Base-by-base conservation (phyloP, 2,797 vertebrate genomes). In the Poeciliopsis infans region DNA sequence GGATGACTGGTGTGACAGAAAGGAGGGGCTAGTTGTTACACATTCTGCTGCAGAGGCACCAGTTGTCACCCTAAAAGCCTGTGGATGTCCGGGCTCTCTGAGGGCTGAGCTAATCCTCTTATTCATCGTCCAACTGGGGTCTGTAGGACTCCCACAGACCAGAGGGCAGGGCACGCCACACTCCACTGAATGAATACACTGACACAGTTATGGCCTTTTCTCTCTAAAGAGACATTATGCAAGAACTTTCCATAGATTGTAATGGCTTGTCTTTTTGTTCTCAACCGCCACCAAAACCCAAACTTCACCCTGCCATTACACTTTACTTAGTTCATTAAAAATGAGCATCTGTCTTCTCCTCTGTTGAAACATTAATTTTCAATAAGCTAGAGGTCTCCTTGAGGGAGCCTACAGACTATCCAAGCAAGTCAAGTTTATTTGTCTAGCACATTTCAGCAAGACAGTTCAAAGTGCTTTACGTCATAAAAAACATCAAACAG, bases 21-120 rank as follows among this genome's bases (percentile, higher is more conserved):
- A 41, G 66, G 66, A 68, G 66, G 66, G 66, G 66, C 66, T 41
- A 78, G 82, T 53, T 72, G 78, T 83, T 74, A 85, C 88, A 89
- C 85, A 90, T 92, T 92, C 86, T 92, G 89, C 89, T 87, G 23
- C 68, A 79, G 88, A 79, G 88, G 85, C 86, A 79, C 79, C 79
- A n/a, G 85, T 91, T 91, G 88, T 93, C 91, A 89, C 85, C 85
- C 87, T 84, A 78, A 39, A 79, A 85, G 84, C 83, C 82, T 75
- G 85, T 84, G 79, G 89, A 88, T 83, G 81, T 85, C 88, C 81
- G 25, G 84, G 88, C 87, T 93, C 92, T 93, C 90, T 84, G 85
- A 92, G 85, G 86, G 79, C 84, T 89, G 79, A 53, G 79, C 79
- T 95, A 95, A 95, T 95, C 94, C 93, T 94, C 92, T 95, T 94